A percentile compares a stretch with the other conserved stretches of the same genome.
phyloP scores from a whole-genome alignment of 2,797 vertebrate species.

The Sciurus carolinensis region DNA sequence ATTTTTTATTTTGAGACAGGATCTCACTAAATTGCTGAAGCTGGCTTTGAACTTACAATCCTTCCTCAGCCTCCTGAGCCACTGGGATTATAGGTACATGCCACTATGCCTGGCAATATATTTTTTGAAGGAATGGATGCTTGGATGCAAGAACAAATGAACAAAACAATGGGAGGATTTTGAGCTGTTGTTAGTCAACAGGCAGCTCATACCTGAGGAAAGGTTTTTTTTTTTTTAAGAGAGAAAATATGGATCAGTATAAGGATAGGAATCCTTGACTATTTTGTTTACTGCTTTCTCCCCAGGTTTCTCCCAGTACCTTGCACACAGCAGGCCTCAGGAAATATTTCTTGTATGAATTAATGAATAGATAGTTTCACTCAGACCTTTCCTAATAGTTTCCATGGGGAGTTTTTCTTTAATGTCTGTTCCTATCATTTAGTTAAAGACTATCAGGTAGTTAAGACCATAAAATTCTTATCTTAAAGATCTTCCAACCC shows the following conservation, averaged over 20 bases:
- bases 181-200: slow-evolving; percentile 36
- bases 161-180: slow-evolving; percentile 2
- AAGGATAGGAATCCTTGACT: neutral
- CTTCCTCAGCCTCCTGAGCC: too few relatives aligned
- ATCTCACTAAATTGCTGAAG: too few relatives aligned
- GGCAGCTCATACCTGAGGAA: neutral
- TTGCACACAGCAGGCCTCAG: neutral
- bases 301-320: neutral
- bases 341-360: slow-evolving; percentile 58
- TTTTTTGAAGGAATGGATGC: slow-evolving; percentile 11
- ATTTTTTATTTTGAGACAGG: too few relatives aligned
- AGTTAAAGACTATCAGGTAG: slow-evolving; percentile 10
- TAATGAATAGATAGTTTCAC: slow-evolving; percentile 36
- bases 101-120: neutral
- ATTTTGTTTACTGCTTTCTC: neutral
- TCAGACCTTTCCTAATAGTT: slow-evolving; percentile 40
- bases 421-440: neutral
- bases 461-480: neutral
- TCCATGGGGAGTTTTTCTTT: neutral
- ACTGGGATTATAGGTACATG: too few relatives aligned
- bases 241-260: slow-evolving; percentile 27
- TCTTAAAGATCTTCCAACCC: neutral
- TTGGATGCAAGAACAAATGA: slow-evolving; percentile 48
- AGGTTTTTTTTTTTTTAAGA: slow-evolving; percentile 1
- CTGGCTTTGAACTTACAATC: too few relatives aligned